A percentile compares a stretch with the other conserved stretches of the same genome.
These are phyloP conservation scores for Epinephelus lanceolatus DNA, from an alignment of 2,113 vertebrate species.

Conservation along the genomic window DNA sequence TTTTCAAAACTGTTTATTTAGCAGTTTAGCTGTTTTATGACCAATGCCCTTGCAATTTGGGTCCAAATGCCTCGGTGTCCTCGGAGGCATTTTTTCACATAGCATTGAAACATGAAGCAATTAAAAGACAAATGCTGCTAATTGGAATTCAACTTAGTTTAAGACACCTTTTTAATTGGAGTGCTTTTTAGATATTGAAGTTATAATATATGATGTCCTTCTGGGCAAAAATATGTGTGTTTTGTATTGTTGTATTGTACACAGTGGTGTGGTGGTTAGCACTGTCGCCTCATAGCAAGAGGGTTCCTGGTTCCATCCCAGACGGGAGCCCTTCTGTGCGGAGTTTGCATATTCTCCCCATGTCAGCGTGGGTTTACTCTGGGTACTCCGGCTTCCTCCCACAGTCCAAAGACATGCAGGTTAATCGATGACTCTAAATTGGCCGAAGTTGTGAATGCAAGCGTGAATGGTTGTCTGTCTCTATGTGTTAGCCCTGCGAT, in stretches of 20 bases:
- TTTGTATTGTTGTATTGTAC: not conserved
- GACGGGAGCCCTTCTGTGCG: no score
- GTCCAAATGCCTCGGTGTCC: not conserved
- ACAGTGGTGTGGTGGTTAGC: no score
- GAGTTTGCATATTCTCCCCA: no score
- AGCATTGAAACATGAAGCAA: slow-evolving; percentile 17
- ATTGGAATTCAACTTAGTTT: not conserved
- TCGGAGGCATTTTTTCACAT: slow-evolving; percentile 13
- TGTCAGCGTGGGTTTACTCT: no score
- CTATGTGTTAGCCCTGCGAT: no score
- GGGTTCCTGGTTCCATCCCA: no score
- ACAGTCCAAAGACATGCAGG: no score
- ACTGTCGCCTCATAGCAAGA: no score
- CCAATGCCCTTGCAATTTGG: not conserved
- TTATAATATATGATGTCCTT: not conserved
- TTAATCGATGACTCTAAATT: no score
- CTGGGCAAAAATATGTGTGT: not conserved
- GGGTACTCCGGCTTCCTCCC: no score
- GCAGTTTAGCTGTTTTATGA: not conserved
- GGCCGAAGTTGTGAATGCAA: no score
- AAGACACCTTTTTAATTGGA: not conserved
- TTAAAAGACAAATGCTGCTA: slow-evolving; percentile 10
- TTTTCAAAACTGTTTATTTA: not conserved
- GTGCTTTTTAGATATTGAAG: not conserved
- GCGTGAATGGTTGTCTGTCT: no score